Evolutionary conservation across 2,888 invertebrate genomes (phyloP).

Genomic region (Papilio gigon): DNA sequence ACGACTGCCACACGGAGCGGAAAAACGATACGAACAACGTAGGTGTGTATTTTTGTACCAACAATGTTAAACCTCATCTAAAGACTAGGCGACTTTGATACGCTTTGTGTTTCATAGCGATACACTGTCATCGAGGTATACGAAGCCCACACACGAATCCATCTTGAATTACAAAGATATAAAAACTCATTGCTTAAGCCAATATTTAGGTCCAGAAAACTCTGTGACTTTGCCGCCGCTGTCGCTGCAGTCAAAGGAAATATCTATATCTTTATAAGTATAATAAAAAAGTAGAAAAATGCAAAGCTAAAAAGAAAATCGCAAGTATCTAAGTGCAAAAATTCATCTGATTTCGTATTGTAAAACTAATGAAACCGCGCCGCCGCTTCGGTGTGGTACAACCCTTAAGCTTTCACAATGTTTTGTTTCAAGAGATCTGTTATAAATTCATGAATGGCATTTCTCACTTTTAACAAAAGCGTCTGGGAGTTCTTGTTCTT

Average conservation of each 20-base stretch:
- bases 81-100: not conserved
- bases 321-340: too few species aligned
- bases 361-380: not conserved
- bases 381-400: not conserved
- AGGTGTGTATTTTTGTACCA: not conserved
- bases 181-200: not conserved
- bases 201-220: too few species aligned
- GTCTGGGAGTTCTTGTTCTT: not conserved
- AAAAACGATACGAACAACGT: not conserved
- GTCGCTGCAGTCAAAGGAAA: too few species aligned
- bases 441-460: conserved; percentile 15
- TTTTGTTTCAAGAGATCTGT: conserved; percentile 12
- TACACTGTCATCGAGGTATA: not conserved
- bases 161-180: not conserved
- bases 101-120: not conserved
- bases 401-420: conserved; percentile 8
- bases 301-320: too few species aligned
- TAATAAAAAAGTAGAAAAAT: not conserved
- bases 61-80: not conserved
- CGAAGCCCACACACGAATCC: not conserved
- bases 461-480: conserved; percentile 14
- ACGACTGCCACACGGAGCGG: not conserved
- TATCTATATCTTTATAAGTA: too few species aligned
- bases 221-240: too few species aligned
- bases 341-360: too few species aligned